Evolutionary conservation across 37 sponge, comb jelly and placozoan genomes (phyloP).

Genomic region (Oscarella lobularis): DNA sequence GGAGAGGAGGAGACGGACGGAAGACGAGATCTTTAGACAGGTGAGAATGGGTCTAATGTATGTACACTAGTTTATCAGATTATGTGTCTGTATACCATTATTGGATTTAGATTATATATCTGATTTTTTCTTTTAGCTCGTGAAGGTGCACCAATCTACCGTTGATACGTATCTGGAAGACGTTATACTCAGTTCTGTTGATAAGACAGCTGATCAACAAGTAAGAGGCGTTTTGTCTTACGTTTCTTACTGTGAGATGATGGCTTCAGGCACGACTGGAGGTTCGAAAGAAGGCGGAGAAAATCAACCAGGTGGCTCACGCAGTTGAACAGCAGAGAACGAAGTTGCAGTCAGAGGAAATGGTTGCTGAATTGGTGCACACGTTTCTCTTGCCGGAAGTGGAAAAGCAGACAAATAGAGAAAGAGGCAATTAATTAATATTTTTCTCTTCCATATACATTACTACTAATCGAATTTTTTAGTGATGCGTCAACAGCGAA

Average conservation of each 20-base stretch:
- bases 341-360: background rate
- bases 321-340: slow-evolving; percentile 64
- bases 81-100: too few species aligned
- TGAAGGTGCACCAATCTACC: slow-evolving; percentile 62
- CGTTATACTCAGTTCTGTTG: slow-evolving; percentile 56
- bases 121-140: slow-evolving; percentile 7
- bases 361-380: slow-evolving; percentile 86
- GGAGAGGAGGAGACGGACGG: slow-evolving; percentile 68
- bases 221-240: slow-evolving; percentile 17
- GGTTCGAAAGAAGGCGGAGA: slow-evolving; percentile 54
- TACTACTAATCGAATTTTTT: background rate
- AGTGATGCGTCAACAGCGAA: background rate
- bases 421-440: slow-evolving; percentile 27
- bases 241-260: background rate
- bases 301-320: slow-evolving; percentile 67
- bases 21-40: slow-evolving; percentile 95
- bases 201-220: slow-evolving; percentile 77
- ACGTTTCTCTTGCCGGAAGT: slow-evolving; percentile 94
- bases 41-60: slow-evolving; percentile 30
- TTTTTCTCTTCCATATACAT: too few species aligned
- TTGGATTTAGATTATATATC: too few species aligned
- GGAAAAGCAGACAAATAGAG: slow-evolving; percentile 68
- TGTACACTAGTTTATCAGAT: too few species aligned
- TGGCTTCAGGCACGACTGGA: slow-evolving; percentile 55
- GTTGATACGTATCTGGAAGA: slow-evolving; percentile 93